These are phyloP conservation scores for Lordiphosa collinella DNA, from an alignment of 1,140 invertebrate genomes.

Conservation along the genomic window DNA sequence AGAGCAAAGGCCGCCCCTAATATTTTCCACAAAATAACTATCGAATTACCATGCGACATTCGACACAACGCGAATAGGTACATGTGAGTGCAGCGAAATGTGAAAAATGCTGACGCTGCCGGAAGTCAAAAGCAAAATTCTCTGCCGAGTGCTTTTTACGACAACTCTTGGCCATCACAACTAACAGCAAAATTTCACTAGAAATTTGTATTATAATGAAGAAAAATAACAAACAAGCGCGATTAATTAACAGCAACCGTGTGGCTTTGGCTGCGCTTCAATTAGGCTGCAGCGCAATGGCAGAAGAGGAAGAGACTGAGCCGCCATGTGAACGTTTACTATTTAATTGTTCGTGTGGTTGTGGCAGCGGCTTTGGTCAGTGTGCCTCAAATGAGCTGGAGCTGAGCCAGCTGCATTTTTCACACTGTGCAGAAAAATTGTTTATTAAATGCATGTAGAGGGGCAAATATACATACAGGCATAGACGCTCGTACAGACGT, in stretches of 20 bases:
- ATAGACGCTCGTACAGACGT: neutral
- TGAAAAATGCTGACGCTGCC: constrained; percentile 25
- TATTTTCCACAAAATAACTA: constrained; percentile 4
- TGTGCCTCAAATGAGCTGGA: constrained; percentile 4
- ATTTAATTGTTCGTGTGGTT: constrained; percentile 7
- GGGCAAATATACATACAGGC: neutral
- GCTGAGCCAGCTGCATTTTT: constrained; percentile 9
- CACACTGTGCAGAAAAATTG: constrained; percentile 7
- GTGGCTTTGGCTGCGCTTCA: constrained; percentile 25
- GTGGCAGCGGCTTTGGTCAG: neutral
- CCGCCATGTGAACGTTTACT: constrained; percentile 5
- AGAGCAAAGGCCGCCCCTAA: neutral
- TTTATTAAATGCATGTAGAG: constrained; percentile 13
- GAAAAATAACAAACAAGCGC: constrained; percentile 17
- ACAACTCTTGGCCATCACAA: constrained; percentile 19
- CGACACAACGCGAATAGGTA: constrained; percentile 5
- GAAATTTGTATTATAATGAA: constrained; percentile 17
- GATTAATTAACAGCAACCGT: constrained; percentile 15
- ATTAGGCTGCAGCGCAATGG: constrained; percentile 18
- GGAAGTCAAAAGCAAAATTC: constrained; percentile 14
- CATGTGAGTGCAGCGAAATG: constrained; percentile 26
- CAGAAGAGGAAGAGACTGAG: neutral
- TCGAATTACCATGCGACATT: constrained; percentile 8
- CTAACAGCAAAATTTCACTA: constrained; percentile 24
- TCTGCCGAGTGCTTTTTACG: constrained; percentile 6